Evolutionary conservation across 2,888 invertebrate species (phyloP).

Genomic region (Cabera pusaria): DNA sequence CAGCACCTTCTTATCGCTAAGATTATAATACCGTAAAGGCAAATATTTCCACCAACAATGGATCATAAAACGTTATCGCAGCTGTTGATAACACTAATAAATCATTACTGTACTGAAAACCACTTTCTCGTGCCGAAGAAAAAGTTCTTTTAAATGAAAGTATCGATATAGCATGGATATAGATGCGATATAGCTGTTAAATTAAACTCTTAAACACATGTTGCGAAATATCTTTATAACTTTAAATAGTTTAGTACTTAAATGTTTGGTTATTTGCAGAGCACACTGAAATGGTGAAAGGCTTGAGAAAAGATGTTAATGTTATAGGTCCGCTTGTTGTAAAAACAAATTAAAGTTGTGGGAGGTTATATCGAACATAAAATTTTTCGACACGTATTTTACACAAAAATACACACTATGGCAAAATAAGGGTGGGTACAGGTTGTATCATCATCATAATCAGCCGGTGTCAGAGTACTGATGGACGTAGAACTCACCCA

Average conservation of each 20-base stretch:
- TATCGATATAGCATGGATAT: constrained; percentile 6
- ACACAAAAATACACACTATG: no score
- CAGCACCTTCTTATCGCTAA: constrained; percentile 14
- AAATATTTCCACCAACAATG: constrained; percentile 31
- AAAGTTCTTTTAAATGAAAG: constrained; percentile 26
- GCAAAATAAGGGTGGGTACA: no score
- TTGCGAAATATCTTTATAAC: constrained; percentile 3
- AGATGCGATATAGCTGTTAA: constrained; percentile 7
- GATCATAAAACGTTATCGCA: constrained; percentile 27
- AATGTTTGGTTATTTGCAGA: constrained; percentile 8
- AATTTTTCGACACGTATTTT: no score
- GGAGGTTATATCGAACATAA: no score
- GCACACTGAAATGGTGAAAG: constrained; percentile 13
- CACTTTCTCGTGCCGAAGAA: constrained; percentile 20
- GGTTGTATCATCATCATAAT: no score
- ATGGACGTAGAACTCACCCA: no score
- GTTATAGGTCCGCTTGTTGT: no score
- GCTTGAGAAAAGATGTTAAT: no score
- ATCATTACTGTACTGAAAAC: constrained; percentile 19
- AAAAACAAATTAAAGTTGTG: no score
- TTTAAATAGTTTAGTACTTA: no score
- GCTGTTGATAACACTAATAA: constrained; percentile 16
- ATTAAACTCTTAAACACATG: constrained; percentile 17
- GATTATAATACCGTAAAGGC: constrained; percentile 20
- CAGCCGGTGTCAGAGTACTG: no score